Evolutionary conservation across 1,140 invertebrate species (phyloP), one percentile per base, ranked within the genome.

Genomic region (Stegodyphus dumicola): DNA sequence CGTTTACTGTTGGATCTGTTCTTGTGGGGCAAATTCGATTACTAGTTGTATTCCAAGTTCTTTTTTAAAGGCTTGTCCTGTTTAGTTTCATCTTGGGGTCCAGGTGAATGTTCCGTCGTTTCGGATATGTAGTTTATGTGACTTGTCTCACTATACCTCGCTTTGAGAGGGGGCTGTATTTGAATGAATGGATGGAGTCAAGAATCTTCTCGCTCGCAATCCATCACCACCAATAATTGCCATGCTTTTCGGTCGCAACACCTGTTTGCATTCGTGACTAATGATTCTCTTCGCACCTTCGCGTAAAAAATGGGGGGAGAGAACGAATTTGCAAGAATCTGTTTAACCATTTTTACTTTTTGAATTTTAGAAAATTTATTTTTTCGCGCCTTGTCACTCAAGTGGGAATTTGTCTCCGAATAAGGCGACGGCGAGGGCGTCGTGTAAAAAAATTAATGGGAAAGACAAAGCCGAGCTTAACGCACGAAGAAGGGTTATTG

Each of bases 231-330:
- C 51, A 51, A 65, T 81, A 81, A 81, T 81, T 81, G 79, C 79
- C 79, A 53, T 74, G 79, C 79, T 81, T 81, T 81, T 81, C 79
- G 48, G 60, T 73, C 79, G 79, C 79, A 81, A 74, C 79, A 81
- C 79, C 79, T 81, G 79, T 81, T 81, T 60, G 53, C 79, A 74
- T 81, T 81, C 70, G 79, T 74, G 70, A 71, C 69, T 81, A 71
- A 81, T 81, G 79, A 56, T 56, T 69, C 49, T 33, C 49, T 13
- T 48, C 53, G 48, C 65, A 33, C 11, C 66, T 18, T 33, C 4
- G 56, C 56, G 56, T 15, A 33, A 33, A 33, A 33, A 33, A 33
- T 33, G 33, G 33, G 33, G 33, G 33, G 33, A 33, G 33, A 33
- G 33, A 33, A 33, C 33, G 33, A 33, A 33, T 33, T 33, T 33